Percentiles rank a stretch among this genome's conserved stretches.
Conservation (phyloP, 2,113 vertebrate species). For the Dendropsophus ebraccatus region DNA sequence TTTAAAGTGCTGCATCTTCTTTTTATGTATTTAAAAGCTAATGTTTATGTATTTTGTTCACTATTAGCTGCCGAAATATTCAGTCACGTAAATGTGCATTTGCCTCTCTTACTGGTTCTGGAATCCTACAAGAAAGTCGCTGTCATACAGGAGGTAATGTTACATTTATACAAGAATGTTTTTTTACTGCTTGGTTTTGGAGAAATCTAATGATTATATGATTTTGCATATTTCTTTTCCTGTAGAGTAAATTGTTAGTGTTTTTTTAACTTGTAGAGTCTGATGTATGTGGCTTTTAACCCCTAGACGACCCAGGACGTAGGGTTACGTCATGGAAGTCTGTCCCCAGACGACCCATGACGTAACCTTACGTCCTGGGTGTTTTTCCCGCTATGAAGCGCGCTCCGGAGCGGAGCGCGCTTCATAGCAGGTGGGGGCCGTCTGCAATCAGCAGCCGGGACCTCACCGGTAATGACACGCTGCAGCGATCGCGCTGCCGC, state of each 20-base stretch:
- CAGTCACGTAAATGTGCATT: constrained; percentile 79
- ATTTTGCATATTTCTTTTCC: neutral
- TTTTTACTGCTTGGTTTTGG: neutral
- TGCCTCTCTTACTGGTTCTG: constrained; percentile 81
- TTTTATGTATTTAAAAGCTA: neutral
- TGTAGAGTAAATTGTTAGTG: neutral
- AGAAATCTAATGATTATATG: no score
- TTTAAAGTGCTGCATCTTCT: neutral
- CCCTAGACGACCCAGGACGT: no score
- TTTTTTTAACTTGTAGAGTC: neutral
- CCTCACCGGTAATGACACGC: no score
- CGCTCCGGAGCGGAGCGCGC: no score
- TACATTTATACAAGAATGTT: neutral
- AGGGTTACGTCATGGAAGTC: no score
- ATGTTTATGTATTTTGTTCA: constrained; percentile 19
- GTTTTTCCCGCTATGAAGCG: no score
- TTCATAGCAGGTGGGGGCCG: no score
- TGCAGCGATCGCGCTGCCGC: no score
- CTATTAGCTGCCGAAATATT: constrained; percentile 81
- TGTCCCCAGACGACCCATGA: no score
- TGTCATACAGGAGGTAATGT: constrained; percentile 86
- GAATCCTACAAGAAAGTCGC: constrained; percentile 77
- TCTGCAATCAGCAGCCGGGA: no score
- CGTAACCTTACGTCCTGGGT: no score
- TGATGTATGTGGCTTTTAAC: no score